Conservation (phyloP, 2,888 invertebrate species). For the Coleophora deauratella region DNA sequence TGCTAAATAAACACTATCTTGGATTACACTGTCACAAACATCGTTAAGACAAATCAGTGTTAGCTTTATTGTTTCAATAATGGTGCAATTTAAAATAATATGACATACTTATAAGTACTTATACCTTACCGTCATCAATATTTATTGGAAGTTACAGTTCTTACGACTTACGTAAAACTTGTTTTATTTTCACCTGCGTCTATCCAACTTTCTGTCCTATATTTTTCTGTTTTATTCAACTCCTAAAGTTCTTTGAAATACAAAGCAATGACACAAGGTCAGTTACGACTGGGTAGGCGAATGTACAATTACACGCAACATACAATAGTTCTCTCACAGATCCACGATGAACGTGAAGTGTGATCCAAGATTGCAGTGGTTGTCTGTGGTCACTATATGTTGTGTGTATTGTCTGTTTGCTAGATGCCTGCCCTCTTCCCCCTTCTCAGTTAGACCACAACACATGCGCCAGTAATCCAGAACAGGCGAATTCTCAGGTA, state of each 20-base stretch:
- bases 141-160: slow-evolving; percentile 11
- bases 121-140: not conserved
- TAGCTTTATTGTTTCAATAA: slow-evolving; percentile 3
- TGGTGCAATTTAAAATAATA: not conserved
- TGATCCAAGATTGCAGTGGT: slow-evolving; percentile 72
- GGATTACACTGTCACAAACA: slow-evolving; percentile 73
- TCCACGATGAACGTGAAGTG: slow-evolving; percentile 65
- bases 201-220: slow-evolving; percentile 65
- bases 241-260: slow-evolving; percentile 22
- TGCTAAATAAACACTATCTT: slow-evolving; percentile 68
- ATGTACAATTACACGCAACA: slow-evolving; percentile 69
- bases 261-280: slow-evolving; percentile 21
- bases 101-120: too few species aligned
- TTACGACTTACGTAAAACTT: slow-evolving; percentile 28
- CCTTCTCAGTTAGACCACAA: slow-evolving; percentile 90
- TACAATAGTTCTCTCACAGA: slow-evolving; percentile 54
- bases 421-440: slow-evolving; percentile 95
- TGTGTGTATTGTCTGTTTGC: slow-evolving; percentile 92
- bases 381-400: slow-evolving; percentile 77
- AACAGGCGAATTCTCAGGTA: slow-evolving; percentile 82
- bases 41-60: slow-evolving; percentile 31
- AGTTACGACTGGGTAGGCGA: slow-evolving; percentile 51
- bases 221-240: slow-evolving; percentile 45
- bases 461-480: slow-evolving; percentile 83
- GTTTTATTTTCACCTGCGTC: slow-evolving; percentile 53